phyloP scores from a whole-genome alignment of 1,140 invertebrate genomes.

The Drosophila bocki region DNA sequence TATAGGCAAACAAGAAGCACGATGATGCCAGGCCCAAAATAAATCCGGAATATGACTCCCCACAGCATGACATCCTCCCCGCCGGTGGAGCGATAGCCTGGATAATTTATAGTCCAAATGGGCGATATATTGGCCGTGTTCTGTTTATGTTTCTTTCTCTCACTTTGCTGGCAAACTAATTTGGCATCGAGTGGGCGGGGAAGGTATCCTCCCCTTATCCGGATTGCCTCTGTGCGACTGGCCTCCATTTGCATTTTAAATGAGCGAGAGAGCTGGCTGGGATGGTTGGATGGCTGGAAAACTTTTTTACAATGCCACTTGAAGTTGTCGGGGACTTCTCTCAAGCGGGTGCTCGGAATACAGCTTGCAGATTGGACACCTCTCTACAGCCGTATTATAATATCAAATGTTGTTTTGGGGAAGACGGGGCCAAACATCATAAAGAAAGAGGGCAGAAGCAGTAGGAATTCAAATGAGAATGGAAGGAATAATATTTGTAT shows the following conservation, averaged over 20 bases:
- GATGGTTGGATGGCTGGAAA: slow-evolving; percentile 25
- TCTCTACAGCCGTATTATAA: slow-evolving; percentile 17
- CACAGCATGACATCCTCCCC: slow-evolving; percentile 30
- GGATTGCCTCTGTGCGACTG: slow-evolving; percentile 31
- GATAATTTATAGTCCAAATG: slow-evolving; percentile 65
- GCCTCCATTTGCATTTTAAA: slow-evolving; percentile 77
- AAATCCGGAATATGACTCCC: slow-evolving; percentile 51
- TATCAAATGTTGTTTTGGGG: slow-evolving; percentile 17
- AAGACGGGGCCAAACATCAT: background rate
- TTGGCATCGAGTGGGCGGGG: slow-evolving; percentile 32
- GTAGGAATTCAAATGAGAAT: background rate
- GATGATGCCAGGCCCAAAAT: slow-evolving; percentile 7
- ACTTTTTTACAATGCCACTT: slow-evolving; percentile 71
- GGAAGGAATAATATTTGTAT: background rate
- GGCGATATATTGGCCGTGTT: slow-evolving; percentile 65
- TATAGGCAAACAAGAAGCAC: slow-evolving; percentile 37
- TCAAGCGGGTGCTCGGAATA: slow-evolving; percentile 26
- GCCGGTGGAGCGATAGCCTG: background rate
- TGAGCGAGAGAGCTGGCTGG: slow-evolving; percentile 40
- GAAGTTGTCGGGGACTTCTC: slow-evolving; percentile 50
- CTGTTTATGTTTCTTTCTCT: slow-evolving; percentile 53
- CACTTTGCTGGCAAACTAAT: slow-evolving; percentile 57
- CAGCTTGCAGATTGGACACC: slow-evolving; percentile 23
- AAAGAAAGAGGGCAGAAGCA: background rate
- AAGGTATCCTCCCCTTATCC: background rate